A percentile compares a stretch with the other conserved stretches of the same genome.
Evolutionary conservation across 2,888 invertebrate genomes (phyloP).

Genomic region (Drosophila maculinotata): DNA sequence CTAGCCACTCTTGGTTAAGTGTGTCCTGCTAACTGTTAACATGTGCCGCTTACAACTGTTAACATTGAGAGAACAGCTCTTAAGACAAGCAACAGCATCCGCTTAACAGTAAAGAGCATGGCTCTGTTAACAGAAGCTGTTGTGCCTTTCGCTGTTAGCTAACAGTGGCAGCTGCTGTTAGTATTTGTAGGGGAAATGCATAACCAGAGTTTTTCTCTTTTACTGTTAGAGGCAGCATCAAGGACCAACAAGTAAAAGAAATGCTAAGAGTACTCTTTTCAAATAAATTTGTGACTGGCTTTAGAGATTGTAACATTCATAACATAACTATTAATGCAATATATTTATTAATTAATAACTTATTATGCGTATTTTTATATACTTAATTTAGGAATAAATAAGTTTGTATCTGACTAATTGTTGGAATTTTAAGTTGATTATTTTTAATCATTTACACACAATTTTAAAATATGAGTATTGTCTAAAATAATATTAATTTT

Average conservation of each 20-base stretch:
- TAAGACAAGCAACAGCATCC: background rate
- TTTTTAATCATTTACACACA: too few relatives aligned
- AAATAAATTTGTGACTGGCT: too few relatives aligned
- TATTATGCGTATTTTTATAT: too few relatives aligned
- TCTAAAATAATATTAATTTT: too few relatives aligned
- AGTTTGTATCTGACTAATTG: too few relatives aligned
- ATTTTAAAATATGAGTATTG: too few relatives aligned
- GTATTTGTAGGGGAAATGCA: conserved; percentile 23
- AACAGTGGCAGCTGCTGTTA: conserved; percentile 1
- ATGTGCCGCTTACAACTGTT: background rate
- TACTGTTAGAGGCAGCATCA: conserved; percentile 21
- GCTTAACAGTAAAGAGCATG: conserved; percentile 21
- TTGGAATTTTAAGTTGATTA: too few relatives aligned
- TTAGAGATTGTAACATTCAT: too few relatives aligned
- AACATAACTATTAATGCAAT: too few relatives aligned
- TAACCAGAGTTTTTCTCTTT: conserved; percentile 19
- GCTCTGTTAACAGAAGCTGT: conserved; percentile 3
- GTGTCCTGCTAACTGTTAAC: background rate
- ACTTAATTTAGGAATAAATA: too few relatives aligned
- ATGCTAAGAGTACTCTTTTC: background rate
- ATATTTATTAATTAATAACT: too few relatives aligned
- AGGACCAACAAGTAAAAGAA: background rate
- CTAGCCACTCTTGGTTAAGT: background rate
- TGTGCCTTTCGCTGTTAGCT: background rate
- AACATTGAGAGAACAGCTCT: background rate